Conservation (phyloP, 1,140 invertebrate species). For the Papilio aristodemus region DNA sequence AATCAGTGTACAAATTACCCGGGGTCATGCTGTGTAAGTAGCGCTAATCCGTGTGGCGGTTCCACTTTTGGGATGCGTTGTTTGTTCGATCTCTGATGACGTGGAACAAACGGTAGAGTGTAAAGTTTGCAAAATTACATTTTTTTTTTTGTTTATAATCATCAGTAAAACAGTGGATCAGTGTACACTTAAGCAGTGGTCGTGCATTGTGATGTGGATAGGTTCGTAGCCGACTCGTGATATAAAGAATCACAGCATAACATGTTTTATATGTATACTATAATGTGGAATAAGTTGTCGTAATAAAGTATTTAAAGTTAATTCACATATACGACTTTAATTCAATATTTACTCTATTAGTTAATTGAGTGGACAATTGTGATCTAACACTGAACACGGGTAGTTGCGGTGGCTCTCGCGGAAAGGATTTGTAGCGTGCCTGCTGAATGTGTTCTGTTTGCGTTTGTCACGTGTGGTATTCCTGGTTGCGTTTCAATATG, state of each 20-base stretch:
- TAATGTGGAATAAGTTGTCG: conserved; percentile 79
- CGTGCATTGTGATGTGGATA: conserved; percentile 78
- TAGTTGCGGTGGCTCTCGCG: conserved; percentile 6
- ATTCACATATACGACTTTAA: conserved; percentile 74
- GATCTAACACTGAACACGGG: conserved; percentile 1
- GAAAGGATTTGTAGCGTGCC: conserved; percentile 5
- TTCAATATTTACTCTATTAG: conserved; percentile 59
- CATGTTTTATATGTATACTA: conserved; percentile 79
- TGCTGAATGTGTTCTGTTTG: conserved; percentile 4
- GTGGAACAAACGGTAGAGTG: conserved; percentile 77
- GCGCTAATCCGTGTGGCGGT: conserved; percentile 42
- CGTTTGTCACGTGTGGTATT: not conserved
- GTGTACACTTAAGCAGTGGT: conserved; percentile 63
- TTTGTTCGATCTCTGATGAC: conserved; percentile 69
- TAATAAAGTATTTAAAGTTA: conserved; percentile 80
- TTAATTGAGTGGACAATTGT: conserved; percentile 45
- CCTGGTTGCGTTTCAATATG: not conserved
- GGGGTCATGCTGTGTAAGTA: conserved; percentile 45
- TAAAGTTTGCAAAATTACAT: conserved; percentile 75
- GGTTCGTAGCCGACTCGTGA: conserved; percentile 75
- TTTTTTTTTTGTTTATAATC: conserved; percentile 68
- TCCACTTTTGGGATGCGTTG: conserved; percentile 52
- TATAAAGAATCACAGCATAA: conserved; percentile 77
- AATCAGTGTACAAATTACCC: conserved; percentile 44
- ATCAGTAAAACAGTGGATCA: conserved; percentile 48